Evolutionary conservation across 2,888 invertebrate genomes (phyloP), one percentile per base, ranked within the genome.

Genomic region (Sinotaia quadrata): DNA sequence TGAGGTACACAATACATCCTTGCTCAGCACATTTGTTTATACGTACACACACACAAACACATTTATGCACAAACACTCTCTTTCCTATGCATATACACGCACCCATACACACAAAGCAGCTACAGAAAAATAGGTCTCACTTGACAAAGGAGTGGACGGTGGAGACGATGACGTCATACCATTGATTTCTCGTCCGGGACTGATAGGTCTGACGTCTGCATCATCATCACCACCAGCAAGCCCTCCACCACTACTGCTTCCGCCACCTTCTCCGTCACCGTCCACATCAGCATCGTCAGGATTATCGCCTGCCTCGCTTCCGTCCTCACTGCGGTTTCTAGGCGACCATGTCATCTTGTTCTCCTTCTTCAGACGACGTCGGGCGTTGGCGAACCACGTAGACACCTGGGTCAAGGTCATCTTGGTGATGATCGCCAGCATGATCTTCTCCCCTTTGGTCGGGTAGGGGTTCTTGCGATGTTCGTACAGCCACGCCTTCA

Each of bases 301-400:
- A 58, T 87, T 87, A 68, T 88, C 88, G 27, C 87, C 88, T 57
- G 86, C 85, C 47, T 86, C 82, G 65, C 80, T 80, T 5, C 72
- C 75, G 37, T 78, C 79, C 56, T 80, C 79, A 8, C 78, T 78
- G 52, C 88, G 77, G 89, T 97, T 97, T 89, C 95, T 94, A 72
- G 96, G 95, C 86, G 95, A 95, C 97, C 97, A 97, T 75, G 96
- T 96, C 95, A 96, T 96, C 89, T 97, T 97, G 90, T 97, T 97
- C 89, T 97, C 97, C 87, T 97, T 97, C 90, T 97, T 97, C 81
- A 97, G 91, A 57, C 97, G 92, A 80, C 97, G 91, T 73, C 97
- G 90, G 37, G 97, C 97, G 89, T 97, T 97, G 70, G 97, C 97
- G 88, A 97, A 97, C 71, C 71, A 72, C 15, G 71, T 72, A 29